Percentiles rank a stretch among this genome's conserved stretches.
Evolutionary conservation across 2,888 invertebrate species (phyloP).

Genomic region (Heterodera filipjevi): DNA sequence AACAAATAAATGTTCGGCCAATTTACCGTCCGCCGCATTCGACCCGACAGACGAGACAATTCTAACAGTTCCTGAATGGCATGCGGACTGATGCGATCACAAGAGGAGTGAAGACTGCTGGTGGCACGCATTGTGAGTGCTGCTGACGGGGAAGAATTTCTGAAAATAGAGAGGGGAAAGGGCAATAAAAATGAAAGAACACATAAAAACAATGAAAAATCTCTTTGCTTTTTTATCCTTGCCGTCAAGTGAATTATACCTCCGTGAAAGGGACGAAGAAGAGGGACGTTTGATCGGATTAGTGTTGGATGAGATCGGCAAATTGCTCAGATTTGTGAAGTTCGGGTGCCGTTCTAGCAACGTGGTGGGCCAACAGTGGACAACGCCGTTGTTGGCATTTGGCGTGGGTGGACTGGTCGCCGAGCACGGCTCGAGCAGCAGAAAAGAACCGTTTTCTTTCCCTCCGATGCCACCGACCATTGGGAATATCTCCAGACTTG

Average conservation of each 20-base stretch:
- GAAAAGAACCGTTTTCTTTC: slow-evolving; percentile 12
- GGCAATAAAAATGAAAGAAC: not conserved
- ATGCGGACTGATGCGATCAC: slow-evolving; percentile 62
- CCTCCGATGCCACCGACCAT: not conserved
- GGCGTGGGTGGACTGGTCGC: slow-evolving; percentile 28
- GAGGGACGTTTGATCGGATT: slow-evolving; percentile 18
- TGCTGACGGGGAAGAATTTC: slow-evolving; percentile 65
- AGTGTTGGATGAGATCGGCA: slow-evolving; percentile 9
- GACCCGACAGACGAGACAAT: slow-evolving; percentile 50
- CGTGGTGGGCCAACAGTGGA: not conserved
- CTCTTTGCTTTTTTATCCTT: not conserved
- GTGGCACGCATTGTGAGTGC: slow-evolving; percentile 5
- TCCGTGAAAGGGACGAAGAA: slow-evolving; percentile 14
- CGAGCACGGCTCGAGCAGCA: not conserved
- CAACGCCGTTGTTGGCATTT: not conserved
- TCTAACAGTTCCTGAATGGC: slow-evolving; percentile 63
- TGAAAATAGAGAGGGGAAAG: slow-evolving; percentile 48
- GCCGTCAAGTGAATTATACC: slow-evolving; percentile 4
- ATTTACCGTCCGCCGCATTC: slow-evolving; percentile 49
- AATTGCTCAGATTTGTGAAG: slow-evolving; percentile 19
- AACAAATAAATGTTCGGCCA: not conserved
- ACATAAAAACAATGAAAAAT: not conserved
- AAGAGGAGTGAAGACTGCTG: slow-evolving; percentile 42
- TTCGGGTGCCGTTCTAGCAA: slow-evolving; percentile 21
- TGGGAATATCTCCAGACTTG: slow-evolving; percentile 26